phyloP scores from a whole-genome alignment of 2,888 invertebrate genomes.

The Dynastes tityus region DNA sequence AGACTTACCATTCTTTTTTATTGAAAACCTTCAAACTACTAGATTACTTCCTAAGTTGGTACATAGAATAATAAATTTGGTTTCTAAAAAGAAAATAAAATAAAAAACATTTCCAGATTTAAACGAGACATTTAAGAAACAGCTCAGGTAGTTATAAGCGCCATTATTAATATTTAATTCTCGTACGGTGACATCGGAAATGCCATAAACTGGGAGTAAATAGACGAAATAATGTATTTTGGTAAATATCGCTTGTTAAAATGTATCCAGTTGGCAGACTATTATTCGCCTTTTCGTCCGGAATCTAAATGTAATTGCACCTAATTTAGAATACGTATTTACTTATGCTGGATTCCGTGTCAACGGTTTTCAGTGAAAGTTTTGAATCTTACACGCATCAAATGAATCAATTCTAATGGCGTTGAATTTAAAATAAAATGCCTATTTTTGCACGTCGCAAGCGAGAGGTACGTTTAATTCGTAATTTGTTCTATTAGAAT shows the following conservation, averaged over 20 bases:
- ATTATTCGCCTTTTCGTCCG: constrained; percentile 5
- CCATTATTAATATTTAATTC: constrained; percentile 10
- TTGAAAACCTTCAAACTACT: not conserved
- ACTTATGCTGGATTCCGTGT: constrained; percentile 15
- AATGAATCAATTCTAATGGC: constrained; percentile 17
- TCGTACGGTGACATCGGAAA: constrained; percentile 18
- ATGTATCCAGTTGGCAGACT: constrained; percentile 3
- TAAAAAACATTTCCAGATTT: not conserved
- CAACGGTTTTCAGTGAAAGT: constrained; percentile 41
- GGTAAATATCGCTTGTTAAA: constrained; percentile 26
- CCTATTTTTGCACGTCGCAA: constrained; percentile 2
- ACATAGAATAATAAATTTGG: not conserved
- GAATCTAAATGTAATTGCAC: constrained; percentile 22
- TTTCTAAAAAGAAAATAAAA: not conserved
- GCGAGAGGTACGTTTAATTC: not conserved
- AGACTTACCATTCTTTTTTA: not conserved
- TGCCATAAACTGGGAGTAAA: not conserved
- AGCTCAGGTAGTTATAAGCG: constrained; percentile 4
- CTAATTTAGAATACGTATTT: constrained; percentile 12
- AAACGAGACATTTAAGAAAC: not conserved
- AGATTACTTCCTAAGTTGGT: not conserved
- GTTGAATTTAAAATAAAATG: constrained; percentile 4
- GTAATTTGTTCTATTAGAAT: constrained; percentile 14
- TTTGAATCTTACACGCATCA: constrained; percentile 27
- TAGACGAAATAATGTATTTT: constrained; percentile 23